These are phyloP conservation scores for Prionailurus bengalensis DNA, from an alignment of 2,113 vertebrate species.

Conservation along the genomic window DNA sequence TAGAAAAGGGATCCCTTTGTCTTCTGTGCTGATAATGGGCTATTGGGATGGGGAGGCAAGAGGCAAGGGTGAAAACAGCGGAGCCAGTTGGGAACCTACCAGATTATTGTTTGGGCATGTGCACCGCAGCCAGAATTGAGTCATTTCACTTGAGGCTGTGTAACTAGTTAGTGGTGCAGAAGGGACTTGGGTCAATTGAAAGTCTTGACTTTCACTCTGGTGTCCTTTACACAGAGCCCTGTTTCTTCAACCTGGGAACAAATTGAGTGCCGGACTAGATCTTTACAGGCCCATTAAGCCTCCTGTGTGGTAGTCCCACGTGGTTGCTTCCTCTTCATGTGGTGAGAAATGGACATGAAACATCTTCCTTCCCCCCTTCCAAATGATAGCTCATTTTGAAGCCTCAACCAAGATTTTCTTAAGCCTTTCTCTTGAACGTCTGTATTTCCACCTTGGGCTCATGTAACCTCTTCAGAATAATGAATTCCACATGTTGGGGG, in stretches of 20 bases:
- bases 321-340: background rate
- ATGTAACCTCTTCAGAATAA: conserved; percentile 18
- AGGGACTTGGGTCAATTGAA: background rate
- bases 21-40: background rate
- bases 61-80: background rate
- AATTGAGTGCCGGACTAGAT: background rate
- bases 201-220: background rate
- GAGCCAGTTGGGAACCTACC: background rate
- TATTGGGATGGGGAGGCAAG: background rate
- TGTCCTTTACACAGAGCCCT: background rate
- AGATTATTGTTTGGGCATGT: background rate
- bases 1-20: background rate
- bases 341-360: background rate
- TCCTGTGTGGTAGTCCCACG: background rate
- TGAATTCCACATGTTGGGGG: conserved; percentile 6
- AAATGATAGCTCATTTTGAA: conserved; percentile 5
- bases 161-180: background rate
- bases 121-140: background rate
- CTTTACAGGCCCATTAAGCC: background rate
- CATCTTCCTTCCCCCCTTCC: too few relatives aligned
- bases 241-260: background rate
- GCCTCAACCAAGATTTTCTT: background rate
- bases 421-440: conserved; percentile 6
- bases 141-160: background rate
- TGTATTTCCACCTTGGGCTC: conserved; percentile 43